A percentile compares a stretch with the other conserved stretches of the same genome.
phyloP scores from a whole-genome alignment of 1,140 invertebrate genomes.

The Mylabris phalerata region DNA sequence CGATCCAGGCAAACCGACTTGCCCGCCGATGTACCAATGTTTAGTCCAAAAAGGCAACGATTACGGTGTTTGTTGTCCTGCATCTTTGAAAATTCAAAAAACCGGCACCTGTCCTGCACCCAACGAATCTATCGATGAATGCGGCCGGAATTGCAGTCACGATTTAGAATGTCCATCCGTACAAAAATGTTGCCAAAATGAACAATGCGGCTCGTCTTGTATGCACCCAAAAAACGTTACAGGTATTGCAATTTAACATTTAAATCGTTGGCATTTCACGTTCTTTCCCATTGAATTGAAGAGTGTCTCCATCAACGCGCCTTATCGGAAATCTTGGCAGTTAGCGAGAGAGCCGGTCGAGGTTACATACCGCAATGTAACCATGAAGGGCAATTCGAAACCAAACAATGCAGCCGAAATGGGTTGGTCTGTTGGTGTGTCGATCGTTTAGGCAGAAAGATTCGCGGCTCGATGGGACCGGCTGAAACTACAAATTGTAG shows the following conservation, averaged over 20 bases:
- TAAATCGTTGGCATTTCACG: constrained; percentile 8
- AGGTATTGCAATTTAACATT: constrained; percentile 32
- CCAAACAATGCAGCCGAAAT: constrained; percentile 73
- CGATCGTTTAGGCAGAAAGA: constrained; percentile 64
- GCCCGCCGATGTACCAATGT: constrained; percentile 73
- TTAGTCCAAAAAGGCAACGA: constrained; percentile 70
- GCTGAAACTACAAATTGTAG: constrained; percentile 61
- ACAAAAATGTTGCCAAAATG: constrained; percentile 71
- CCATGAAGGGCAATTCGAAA: constrained; percentile 60
- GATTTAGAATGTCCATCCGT: constrained; percentile 73
- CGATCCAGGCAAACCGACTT: constrained; percentile 69
- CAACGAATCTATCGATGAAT: constrained; percentile 44
- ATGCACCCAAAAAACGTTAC: constrained; percentile 62
- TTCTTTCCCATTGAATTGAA: constrained; percentile 12
- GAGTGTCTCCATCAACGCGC: constrained; percentile 69
- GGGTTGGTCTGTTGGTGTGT: constrained; percentile 84
- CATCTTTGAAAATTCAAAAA: constrained; percentile 63
- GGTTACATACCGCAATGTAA: constrained; percentile 78
- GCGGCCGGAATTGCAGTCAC: constrained; percentile 60
- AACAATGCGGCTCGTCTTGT: constrained; percentile 61
- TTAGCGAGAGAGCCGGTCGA: constrained; percentile 68
- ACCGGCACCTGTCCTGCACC: constrained; percentile 64
- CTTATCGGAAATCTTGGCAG: constrained; percentile 65
- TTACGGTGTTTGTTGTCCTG: constrained; percentile 82
- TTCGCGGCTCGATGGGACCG: constrained; percentile 70